These are phyloP conservation scores for Coracias cyanogaster DNA, from an alignment of 2,797 vertebrate species.

Conservation along the genomic window DNA sequence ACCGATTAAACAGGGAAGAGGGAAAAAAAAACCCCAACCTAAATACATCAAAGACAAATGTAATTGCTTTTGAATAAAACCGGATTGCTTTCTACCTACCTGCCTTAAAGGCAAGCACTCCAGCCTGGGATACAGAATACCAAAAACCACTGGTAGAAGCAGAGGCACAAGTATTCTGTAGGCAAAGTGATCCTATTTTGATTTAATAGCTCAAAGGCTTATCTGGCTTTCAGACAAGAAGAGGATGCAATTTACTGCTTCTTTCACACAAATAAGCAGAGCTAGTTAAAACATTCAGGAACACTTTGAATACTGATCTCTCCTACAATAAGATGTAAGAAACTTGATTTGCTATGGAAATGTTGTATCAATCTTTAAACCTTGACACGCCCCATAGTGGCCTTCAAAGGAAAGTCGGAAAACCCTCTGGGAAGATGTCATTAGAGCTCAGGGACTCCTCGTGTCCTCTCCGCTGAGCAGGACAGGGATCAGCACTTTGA, in stretches of 20 bases:
- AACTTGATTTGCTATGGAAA: constrained; percentile 43
- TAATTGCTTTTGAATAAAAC: constrained; percentile 71
- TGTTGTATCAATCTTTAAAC: neutral
- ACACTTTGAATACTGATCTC: constrained; percentile 49
- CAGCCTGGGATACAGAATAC: constrained; percentile 25
- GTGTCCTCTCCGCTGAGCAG: neutral
- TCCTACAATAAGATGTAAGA: constrained; percentile 38
- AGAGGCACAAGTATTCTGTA: constrained; percentile 29
- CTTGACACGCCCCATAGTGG: neutral
- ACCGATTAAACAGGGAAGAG: constrained; percentile 8
- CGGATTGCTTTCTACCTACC: constrained; percentile 57
- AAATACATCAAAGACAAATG: constrained; percentile 70
- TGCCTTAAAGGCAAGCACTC: constrained; percentile 52
- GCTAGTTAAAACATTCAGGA: constrained; percentile 35
- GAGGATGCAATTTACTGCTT: constrained; percentile 29
- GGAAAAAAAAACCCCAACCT: neutral
- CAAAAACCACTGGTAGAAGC: neutral
- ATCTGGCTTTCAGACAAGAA: constrained; percentile 44
- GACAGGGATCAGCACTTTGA: neutral
- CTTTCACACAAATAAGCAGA: constrained; percentile 40
- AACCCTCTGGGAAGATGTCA: neutral
- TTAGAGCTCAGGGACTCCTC: neutral
- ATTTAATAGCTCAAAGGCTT: constrained; percentile 64
- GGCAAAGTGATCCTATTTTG: neutral
- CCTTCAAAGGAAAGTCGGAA: neutral